Evolutionary conservation across 2,888 invertebrate genomes (phyloP).

Genomic region (Oxystoma pomonae): DNA sequence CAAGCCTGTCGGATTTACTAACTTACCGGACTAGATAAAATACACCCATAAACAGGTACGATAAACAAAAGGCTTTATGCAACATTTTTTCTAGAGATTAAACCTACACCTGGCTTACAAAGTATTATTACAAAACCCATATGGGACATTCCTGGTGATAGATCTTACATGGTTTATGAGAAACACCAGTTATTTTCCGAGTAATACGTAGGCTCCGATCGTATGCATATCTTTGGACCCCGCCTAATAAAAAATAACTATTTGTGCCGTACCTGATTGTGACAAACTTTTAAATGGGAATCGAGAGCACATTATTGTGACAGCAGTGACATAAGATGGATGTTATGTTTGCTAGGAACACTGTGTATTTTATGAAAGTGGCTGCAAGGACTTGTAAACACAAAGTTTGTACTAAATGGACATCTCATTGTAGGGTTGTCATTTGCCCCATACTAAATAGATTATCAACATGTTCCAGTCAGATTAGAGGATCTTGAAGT

Average conservation of each 20-base stretch:
- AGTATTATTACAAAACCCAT: not conserved
- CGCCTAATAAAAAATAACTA: not conserved
- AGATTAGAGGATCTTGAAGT: no score
- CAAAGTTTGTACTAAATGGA: no score
- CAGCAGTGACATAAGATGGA: not conserved
- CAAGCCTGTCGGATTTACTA: constrained; percentile 10
- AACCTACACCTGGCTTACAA: not conserved
- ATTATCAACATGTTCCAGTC: no score
- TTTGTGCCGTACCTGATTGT: not conserved
- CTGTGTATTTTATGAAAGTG: not conserved
- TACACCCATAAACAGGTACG: not conserved
- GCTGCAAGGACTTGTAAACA: no score
- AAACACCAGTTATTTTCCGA: not conserved
- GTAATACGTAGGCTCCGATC: not conserved
- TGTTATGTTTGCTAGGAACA: not conserved
- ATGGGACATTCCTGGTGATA: not conserved
- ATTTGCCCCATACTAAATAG: no score
- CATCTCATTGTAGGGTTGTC: no score
- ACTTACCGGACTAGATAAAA: not conserved
- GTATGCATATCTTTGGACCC: not conserved
- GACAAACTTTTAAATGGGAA: not conserved
- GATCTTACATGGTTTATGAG: not conserved
- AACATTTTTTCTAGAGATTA: not conserved
- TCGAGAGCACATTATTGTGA: not conserved
- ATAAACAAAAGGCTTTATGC: not conserved